These are phyloP conservation scores for Paraescarpia echinospica DNA, from an alignment of 1,140 invertebrate genomes.

Conservation along the genomic window DNA sequence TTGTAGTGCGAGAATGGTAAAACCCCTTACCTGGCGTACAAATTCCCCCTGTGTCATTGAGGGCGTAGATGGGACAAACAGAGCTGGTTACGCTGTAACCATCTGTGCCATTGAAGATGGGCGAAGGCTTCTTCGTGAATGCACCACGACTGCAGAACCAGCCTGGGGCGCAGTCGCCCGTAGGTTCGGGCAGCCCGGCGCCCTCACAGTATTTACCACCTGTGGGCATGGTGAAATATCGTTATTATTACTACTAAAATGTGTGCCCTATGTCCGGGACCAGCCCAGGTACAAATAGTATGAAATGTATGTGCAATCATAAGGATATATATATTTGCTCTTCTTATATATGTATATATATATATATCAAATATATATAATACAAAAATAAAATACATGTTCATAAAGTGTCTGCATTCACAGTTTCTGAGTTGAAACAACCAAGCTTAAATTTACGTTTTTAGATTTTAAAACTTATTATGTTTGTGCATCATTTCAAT, in stretches of 20 bases:
- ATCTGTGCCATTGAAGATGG: slow-evolving; percentile 37
- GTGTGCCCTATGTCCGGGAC: no score
- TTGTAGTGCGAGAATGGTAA: neutral
- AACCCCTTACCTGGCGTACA: slow-evolving; percentile 41
- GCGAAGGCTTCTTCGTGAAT: slow-evolving; percentile 42
- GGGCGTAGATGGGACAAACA: slow-evolving; percentile 48
- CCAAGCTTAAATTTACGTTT: no score
- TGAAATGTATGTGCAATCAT: no score
- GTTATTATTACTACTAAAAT: no score
- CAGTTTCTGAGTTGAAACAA: no score
- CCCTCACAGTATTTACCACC: slow-evolving; percentile 51
- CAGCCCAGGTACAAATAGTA: no score
- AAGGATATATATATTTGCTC: no score
- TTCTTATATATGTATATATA: no score
- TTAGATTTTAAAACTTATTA: no score
- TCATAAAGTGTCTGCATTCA: no score
- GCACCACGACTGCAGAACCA: slow-evolving; percentile 53
- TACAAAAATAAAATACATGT: no score
- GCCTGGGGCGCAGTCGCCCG: slow-evolving; percentile 44
- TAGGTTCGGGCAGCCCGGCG: slow-evolving; percentile 44
- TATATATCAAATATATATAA: neutral
- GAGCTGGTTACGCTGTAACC: slow-evolving; percentile 36
- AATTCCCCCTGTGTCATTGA: slow-evolving; percentile 49
- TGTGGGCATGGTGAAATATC: slow-evolving; percentile 18
- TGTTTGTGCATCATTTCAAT: neutral